Base-by-base conservation (phyloP, 2,113 vertebrate genomes). In the Poicephalus gulielmi region DNA sequence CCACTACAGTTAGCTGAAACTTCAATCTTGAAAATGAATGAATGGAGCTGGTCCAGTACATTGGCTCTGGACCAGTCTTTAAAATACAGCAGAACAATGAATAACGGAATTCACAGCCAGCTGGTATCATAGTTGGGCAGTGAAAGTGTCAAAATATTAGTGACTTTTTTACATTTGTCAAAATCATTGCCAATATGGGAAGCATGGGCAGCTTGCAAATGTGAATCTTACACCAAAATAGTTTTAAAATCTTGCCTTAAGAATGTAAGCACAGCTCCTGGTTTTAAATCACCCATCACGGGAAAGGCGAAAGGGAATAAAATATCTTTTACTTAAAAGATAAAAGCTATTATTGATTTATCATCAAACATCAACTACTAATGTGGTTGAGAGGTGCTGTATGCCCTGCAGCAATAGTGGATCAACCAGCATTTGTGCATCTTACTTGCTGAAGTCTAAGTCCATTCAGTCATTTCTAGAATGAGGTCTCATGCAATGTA, bases 41-140 rank as follows among this genome's bases (percentile, higher is more conserved):
- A 96, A 98, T 99, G 99, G 99, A 99, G 96, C 88, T 55, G 94
- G 98, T 99, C 99, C 99, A 99, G 98, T 98, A 97, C 97, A 98
- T 98, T 99, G 99, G 99, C 99, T 98, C 92, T 95, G 97, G 97
- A 98, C 99, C 99, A 99, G 99, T 99, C 99, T 98, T 98, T 99
- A 99, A 99, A 98, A 99, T 98, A 98, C 97, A 99, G 98, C 93
- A 98, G 98, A 98, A 99, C 98, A 98, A 98, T 98, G 97, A 98
- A 97, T 97, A 97, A 98, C 94, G 96, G 95, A 98, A 98, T 99
- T 99, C 98, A 97, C 98, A 99, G 99, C 99, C 99, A 99, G 98
- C 99, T 99, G 98, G 99, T 98, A 99, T 99, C 99, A 99, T 98
- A 98, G 96, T 97, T 98, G 98, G 98, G 98, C 98, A 98, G 98